Evolutionary conservation across 2,797 vertebrate species (phyloP).

Genomic region (Peromyscus eremicus): DNA sequence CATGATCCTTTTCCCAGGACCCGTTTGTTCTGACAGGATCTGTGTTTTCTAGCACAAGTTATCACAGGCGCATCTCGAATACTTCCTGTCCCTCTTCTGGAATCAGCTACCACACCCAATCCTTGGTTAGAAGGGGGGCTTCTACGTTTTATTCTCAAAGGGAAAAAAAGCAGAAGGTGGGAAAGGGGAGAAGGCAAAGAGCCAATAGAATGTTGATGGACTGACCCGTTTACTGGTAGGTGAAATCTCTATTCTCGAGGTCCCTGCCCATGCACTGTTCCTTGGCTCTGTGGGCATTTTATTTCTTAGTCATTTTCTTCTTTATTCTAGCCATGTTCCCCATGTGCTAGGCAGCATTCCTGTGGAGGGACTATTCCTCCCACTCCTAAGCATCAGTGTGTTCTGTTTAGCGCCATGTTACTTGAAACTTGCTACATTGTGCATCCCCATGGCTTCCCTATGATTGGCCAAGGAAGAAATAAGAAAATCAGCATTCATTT

Average conservation of each 20-base stretch:
- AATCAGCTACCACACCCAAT: not conserved
- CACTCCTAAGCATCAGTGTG: not conserved
- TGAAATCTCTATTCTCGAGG: not conserved
- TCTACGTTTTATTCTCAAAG: not conserved
- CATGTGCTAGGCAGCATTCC: not conserved
- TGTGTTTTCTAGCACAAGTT: not conserved
- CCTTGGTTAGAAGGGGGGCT: not conserved
- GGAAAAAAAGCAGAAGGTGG: not conserved
- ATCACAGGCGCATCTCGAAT: not conserved
- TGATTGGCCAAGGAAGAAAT: not conserved
- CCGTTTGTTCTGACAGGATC: not conserved
- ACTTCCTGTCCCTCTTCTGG: not conserved
- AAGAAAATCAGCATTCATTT: too few relatives aligned
- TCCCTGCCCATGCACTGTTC: not conserved
- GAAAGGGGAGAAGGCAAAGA: not conserved
- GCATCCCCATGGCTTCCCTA: not conserved
- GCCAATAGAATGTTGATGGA: not conserved
- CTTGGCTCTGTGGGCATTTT: not conserved
- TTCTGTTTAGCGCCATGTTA: not conserved
- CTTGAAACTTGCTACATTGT: not conserved
- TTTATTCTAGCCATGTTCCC: not conserved
- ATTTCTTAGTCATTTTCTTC: not conserved
- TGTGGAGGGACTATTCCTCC: accelerated
- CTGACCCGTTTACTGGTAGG: not conserved
- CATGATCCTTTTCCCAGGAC: not conserved